Percentiles rank a stretch among this genome's conserved stretches.
phyloP scores from a whole-genome alignment of 1,140 invertebrate genomes.

The Heliconius eleuchia region DNA sequence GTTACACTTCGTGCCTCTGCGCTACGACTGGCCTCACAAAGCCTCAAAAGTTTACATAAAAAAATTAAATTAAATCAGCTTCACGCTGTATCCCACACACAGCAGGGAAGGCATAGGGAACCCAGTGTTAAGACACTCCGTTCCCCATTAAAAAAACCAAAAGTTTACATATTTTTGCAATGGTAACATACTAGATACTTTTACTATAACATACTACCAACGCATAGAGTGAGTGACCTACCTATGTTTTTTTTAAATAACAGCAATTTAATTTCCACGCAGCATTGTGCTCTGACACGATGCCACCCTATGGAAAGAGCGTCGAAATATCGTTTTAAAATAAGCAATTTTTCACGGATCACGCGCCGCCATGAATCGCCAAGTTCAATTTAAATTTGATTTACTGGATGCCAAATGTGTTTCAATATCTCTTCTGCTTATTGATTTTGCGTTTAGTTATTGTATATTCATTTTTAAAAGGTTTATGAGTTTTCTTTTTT shows the following conservation, averaged over 20 bases:
- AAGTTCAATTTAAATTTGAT: conserved; percentile 67
- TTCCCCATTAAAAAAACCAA: too few relatives aligned
- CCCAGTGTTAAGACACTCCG: too few relatives aligned
- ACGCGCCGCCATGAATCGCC: conserved; percentile 55
- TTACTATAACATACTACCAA: background rate
- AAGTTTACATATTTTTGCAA: too few relatives aligned
- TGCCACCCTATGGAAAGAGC: conserved; percentile 40
- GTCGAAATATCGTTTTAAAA: conserved; percentile 64
- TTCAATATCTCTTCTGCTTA: conserved; percentile 66
- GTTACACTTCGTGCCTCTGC: too few relatives aligned
- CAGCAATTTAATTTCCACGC: conserved; percentile 2
- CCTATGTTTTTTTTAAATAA: background rate
- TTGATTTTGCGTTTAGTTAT: conserved; percentile 41
- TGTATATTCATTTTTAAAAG: background rate
- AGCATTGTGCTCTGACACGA: conserved; percentile 17
- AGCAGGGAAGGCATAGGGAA: too few relatives aligned
- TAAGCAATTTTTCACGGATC: conserved; percentile 72
- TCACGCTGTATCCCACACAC: too few relatives aligned
- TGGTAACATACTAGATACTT: background rate
- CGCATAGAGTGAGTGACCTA: background rate
- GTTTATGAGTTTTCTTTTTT: background rate
- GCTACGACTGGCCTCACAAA: too few relatives aligned
- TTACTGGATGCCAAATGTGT: conserved; percentile 63
- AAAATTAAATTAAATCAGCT: too few relatives aligned
- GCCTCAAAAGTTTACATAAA: too few relatives aligned